These are phyloP conservation scores for Furcula furcula DNA, from an alignment of 2,888 invertebrate species.

Conservation along the genomic window DNA sequence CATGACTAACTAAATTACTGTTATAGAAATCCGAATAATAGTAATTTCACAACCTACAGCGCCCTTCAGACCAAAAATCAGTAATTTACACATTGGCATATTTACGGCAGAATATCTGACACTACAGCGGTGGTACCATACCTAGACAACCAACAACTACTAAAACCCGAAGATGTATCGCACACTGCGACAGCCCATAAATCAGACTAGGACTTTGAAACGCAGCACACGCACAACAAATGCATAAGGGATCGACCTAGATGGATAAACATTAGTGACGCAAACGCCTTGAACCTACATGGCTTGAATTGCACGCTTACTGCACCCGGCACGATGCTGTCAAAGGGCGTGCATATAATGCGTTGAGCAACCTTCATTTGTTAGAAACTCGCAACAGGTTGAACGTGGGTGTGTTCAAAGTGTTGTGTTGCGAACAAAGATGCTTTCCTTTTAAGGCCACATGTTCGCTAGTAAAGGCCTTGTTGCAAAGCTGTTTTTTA, in stretches of 20 bases:
- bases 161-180: slow-evolving; percentile 8
- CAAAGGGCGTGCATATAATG: slow-evolving; percentile 16
- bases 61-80: too few relatives aligned
- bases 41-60: too few relatives aligned
- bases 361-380: slow-evolving; percentile 23
- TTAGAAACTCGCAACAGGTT: slow-evolving; percentile 31
- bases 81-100: too few relatives aligned
- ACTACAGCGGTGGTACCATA: too few relatives aligned
- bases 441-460: slow-evolving; percentile 7
- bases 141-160: too few relatives aligned
- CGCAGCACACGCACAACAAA: slow-evolving; percentile 28
- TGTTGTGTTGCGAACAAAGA: slow-evolving; percentile 14
- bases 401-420: slow-evolving; percentile 10
- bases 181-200: slow-evolving; percentile 14
- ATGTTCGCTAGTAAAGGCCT: slow-evolving; percentile 7
- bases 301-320: slow-evolving; percentile 36
- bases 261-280: slow-evolving; percentile 38
- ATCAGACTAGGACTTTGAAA: slow-evolving; percentile 15
- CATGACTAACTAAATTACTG: too few relatives aligned
- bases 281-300: slow-evolving; percentile 33
- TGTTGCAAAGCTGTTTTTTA: too few relatives aligned
- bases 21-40: too few relatives aligned
- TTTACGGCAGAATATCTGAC: too few relatives aligned
- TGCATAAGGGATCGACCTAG: slow-evolving; percentile 30
- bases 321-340: slow-evolving; percentile 19